Evolutionary conservation across 2,113 vertebrate genomes (phyloP), one percentile per base, ranked within the genome.

Genomic region (Archilochus colubris): DNA sequence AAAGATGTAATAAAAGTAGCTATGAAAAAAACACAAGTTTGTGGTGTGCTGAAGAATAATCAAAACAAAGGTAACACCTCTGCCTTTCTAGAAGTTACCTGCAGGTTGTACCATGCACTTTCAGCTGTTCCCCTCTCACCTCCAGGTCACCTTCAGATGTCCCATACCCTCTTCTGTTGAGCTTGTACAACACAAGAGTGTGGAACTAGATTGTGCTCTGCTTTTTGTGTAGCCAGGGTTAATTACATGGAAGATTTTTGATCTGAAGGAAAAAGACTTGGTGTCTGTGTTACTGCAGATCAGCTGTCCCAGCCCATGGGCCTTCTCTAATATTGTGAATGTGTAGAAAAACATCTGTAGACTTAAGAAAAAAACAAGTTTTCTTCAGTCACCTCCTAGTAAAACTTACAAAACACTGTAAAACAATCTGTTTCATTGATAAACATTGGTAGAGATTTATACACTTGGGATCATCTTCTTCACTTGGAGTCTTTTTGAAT

Each of bases 1-100:
- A 95, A 88, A 96, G 84, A 96, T 93, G 63, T 91, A 96, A 97
- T 93, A 94, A 62, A 96, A 86, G 90, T 85, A 92, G 76, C 89
- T 93, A 88, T 13, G 90, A 94, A 79, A 93, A 93, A 87, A 96
- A 68, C 51, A 36, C 51, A 46, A 94, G 78, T 96, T 93, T 92
- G 36, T 12, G 40, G 88, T 91, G 79, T 74, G 63, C 59, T 80
- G 44, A 63, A 91, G 63, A 30, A 33, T 57, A 93, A 76, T 59
- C 51, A 66, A 55, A 93, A 70, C n/a, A 14, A 7, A 64, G 30
- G 82, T 88, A 93, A 79, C 70, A 44, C 51, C 82, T 72, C 7
- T 70, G 63, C 31, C 43, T 92, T 84, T 68, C 25, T 81, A 76
- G 25, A 95, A 84, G 64, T 92, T 89, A 15, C 92, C 25, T 70